Conservation (phyloP, 2,888 invertebrate genomes). For the Callyntrura sp. region DNA sequence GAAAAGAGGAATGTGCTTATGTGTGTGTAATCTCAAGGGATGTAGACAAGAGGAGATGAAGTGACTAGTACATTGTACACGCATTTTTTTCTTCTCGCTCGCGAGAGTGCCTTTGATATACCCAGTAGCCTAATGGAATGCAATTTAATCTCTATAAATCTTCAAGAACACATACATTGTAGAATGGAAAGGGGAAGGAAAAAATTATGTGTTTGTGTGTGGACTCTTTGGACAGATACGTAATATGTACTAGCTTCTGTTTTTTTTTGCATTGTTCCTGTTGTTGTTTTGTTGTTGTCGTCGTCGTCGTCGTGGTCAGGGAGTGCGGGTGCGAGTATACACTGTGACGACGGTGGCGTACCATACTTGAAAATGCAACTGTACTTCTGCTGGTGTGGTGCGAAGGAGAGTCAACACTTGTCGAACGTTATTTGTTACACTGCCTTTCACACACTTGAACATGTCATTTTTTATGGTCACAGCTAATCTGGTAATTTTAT, state of each 20-base stretch:
- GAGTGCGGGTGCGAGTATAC: background rate
- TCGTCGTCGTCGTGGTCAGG: background rate
- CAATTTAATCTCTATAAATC: constrained; percentile 31
- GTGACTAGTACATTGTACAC: background rate
- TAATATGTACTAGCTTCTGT: background rate
- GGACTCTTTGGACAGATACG: background rate
- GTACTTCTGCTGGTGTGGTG: background rate
- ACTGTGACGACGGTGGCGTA: background rate
- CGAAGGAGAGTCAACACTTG: constrained; percentile 37
- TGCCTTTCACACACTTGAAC: constrained; percentile 30
- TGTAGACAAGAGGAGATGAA: background rate
- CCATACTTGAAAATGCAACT: constrained; percentile 25
- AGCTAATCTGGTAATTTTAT: constrained; percentile 32
- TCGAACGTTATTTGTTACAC: constrained; percentile 49
- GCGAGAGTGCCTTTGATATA: background rate
- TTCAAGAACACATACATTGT: background rate
- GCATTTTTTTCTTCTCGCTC: background rate
- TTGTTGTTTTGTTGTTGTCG: background rate
- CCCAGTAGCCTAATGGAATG: constrained; percentile 61
- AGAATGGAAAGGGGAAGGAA: background rate
- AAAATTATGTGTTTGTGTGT: background rate
- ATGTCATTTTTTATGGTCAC: constrained; percentile 62
- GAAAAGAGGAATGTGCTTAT: background rate
- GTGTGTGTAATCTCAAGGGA: too few relatives aligned
- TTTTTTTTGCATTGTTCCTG: background rate